Base-by-base conservation (phyloP, 2,797 vertebrate species). In the Galaxias olidus region DNA sequence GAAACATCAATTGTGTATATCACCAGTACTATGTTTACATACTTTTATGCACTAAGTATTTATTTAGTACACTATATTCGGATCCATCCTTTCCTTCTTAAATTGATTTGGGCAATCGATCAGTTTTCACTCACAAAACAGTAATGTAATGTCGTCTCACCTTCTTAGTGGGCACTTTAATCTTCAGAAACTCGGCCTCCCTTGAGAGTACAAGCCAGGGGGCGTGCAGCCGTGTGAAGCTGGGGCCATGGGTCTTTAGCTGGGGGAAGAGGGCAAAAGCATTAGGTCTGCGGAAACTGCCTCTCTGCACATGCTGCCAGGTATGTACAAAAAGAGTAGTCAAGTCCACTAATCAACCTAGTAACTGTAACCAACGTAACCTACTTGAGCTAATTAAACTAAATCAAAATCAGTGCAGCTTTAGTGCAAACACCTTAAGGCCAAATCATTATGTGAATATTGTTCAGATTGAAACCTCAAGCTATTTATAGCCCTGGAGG, bases 81-180 rank as follows among this genome's bases (percentile, higher is more conserved):
- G 5, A 52, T 54, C 19, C 52, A 18, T 55, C 53, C 53, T 5
- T 55, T 8, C 53, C 19, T 40, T 30, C 17, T 9, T 13, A 10
- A 12, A 14, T 40, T 30, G 19, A 9, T 41, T 30, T 13, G 8
- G 13, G 12, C 53, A 30, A 40, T 30, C 17, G 13, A 0, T 6
- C 46, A 61, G 41, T 61, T 9, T 1, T 6, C 7, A 1, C 43
- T 63, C 1, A 12, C 1, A 17, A 46, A 4, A 50, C 58, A 11
- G 44, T 19, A 19, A 20, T 15, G n/a, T 17, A 10, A 12, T 11
- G 14, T 18, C 30, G 13, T 73, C 85, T 83, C 87, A 98, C 98
- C 92, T 95, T 96, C 89, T 96, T 99, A 20, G 96, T 99, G 65
- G 96, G 97, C 80, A 99, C 94, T 91, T 98, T 99, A 75, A 99